Base-by-base conservation (phyloP, 2,113 vertebrate genomes). In the Tautogolabrus adspersus region DNA sequence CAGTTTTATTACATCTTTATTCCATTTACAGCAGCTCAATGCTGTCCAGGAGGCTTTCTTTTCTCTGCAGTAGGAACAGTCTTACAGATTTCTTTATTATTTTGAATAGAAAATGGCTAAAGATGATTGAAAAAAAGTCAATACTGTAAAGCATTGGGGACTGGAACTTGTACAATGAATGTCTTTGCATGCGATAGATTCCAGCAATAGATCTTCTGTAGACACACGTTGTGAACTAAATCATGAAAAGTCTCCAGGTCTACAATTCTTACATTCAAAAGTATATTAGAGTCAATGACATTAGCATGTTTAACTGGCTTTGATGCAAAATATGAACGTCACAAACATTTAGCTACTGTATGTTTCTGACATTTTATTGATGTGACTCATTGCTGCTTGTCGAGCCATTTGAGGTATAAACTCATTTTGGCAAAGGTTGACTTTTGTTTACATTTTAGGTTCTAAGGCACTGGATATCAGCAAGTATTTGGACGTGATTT, bases 171-270 rank as follows among this genome's bases (percentile, higher is more conserved):
- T 83, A 72, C 79, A 86, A 84, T 74, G 71, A 59, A 82, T 63
- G 67, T 70, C 49, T 57, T 67, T 85, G 73, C 47, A 81, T 70
- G 73, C 8, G 3, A 64, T 64, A 59, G 64, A 37, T 70, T 64
- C 70, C 70, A 66, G 86, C 79, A 77, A 75, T 79, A 82, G 63
- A 81, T 86, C 66, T 80, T 18, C 66, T 77, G 75, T 64, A 77
- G 75, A 58, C 21, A 6, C 40, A 65, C 65, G 72, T 76, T 61
- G 58, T 79, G 72, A 71, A 65, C 74, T 79, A 68, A 62, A 76
- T 75, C 73, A 81, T 74, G 42, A 51, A 68, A 77, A 42, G 63
- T 26, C n/a, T 75, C 54, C 13, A 26, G 62, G 54, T 40, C 44
- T 51, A 30, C 42, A 52, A 23, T 37, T 75, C 30, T 63, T 26